Evolutionary conservation across 2,888 invertebrate genomes (phyloP), one percentile per base, ranked within the genome.

Genomic region (Tryphoninae sp.): DNA sequence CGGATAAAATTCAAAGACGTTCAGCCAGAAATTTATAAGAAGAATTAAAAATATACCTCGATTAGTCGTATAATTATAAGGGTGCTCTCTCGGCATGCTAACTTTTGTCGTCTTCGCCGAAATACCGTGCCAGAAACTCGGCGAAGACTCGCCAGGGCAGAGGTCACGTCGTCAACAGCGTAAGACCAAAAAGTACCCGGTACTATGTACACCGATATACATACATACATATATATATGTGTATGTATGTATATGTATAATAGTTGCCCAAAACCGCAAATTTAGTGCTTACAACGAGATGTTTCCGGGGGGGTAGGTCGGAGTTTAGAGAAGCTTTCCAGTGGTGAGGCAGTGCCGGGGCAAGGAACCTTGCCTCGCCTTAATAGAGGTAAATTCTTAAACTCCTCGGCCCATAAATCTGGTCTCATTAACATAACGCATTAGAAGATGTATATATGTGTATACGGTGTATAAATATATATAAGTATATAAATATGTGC

Each of bases 401-500:
- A 85, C 84, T 86, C 84, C 81, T 80, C 80, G 72, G 77, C 84
- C 53, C 82, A 85, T 88, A 87, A 87, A 88, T 88, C 86, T 85
- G 78, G 61, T 77, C 82, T 85, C 85, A 88, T 90, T 89, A 89
- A 88, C 88, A 89, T 89, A 89, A 89, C 85, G 87, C 89, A 89
- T 90, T 89, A 88, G 85, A 53, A 68, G 75, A 78, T 69, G 53
- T 45, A 45, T 45, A 45, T 13, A 45, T 3, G 13, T 11, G 13
- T 45, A 45, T 13, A 45, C 45, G 13, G 13, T 11, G 13, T 45
- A 45, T 45, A 45, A 13, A 45, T 45, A 45, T 45, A 45, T 45
- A 45, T 45, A 45, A 3, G 13, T 45, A 45, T 45, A 45, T 45
- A 45, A 13, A 16, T 51, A 23, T 49, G 13, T n/a, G 62, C 9